A percentile compares a stretch with the other conserved stretches of the same genome.
Conservation (phyloP, 2,888 invertebrate genomes). For the Ernsta delagoae region DNA sequence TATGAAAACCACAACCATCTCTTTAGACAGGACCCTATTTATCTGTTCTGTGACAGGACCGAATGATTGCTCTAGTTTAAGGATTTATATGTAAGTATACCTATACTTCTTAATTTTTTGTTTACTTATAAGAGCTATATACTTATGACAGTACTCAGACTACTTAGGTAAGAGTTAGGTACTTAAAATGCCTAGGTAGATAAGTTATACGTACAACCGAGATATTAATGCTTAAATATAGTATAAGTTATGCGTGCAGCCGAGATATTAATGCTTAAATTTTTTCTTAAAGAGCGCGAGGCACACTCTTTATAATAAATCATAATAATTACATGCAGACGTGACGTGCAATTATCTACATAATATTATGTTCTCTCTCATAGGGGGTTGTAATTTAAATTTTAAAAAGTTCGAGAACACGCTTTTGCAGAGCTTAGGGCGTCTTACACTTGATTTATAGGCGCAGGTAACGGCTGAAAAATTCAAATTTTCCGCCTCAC, state of each 20-base stretch:
- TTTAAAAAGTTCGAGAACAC: constrained; percentile 76
- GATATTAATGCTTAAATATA: not conserved
- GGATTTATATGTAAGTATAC: too few relatives aligned
- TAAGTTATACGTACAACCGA: too few relatives aligned
- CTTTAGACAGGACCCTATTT: too few relatives aligned
- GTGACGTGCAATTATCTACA: constrained; percentile 39
- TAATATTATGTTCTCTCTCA: constrained; percentile 44
- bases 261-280: not conserved
- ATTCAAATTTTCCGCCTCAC: constrained; percentile 72
- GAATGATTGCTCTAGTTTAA: too few relatives aligned
- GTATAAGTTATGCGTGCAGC: too few relatives aligned
- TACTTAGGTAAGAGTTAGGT: too few relatives aligned
- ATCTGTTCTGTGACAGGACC: too few relatives aligned
- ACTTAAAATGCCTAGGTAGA: too few relatives aligned
- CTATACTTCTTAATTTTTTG: too few relatives aligned
- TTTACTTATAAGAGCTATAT: too few relatives aligned
- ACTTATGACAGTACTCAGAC: too few relatives aligned
- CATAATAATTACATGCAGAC: constrained; percentile 32
- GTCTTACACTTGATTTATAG: constrained; percentile 81
- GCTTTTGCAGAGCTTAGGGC: constrained; percentile 75
- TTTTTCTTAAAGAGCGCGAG: not conserved
- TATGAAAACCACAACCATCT: too few relatives aligned
- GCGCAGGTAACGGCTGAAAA: constrained; percentile 81
- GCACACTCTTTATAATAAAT: constrained; percentile 31
- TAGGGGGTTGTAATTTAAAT: constrained; percentile 70